A percentile compares a stretch with the other conserved stretches of the same genome.
These are phyloP conservation scores for Drosophila siamana DNA, from an alignment of 2,888 invertebrate genomes.

Conservation along the genomic window DNA sequence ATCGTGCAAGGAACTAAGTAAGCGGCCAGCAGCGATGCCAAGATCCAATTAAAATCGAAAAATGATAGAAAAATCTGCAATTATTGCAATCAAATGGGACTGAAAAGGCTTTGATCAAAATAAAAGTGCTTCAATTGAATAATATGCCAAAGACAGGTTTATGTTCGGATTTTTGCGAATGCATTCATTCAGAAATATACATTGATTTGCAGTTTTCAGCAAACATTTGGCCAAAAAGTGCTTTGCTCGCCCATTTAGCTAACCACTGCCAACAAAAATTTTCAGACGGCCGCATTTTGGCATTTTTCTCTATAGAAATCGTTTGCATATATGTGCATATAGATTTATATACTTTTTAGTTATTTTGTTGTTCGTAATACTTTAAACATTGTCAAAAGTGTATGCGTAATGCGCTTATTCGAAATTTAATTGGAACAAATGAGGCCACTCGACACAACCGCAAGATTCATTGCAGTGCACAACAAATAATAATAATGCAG, in stretches of 20 bases:
- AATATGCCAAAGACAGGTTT: not conserved
- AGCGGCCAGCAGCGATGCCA: slow-evolving; percentile 33
- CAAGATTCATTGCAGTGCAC: slow-evolving; percentile 12
- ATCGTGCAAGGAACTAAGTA: slow-evolving; percentile 78
- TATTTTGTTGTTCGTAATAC: slow-evolving; percentile 1
- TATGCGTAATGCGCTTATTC: slow-evolving; percentile 30
- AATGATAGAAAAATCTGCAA: slow-evolving; percentile 7
- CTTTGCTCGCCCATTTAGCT: slow-evolving; percentile 9
- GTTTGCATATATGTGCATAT: not conserved
- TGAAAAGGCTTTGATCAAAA: slow-evolving; percentile 13
- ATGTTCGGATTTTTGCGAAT: slow-evolving; percentile 2
- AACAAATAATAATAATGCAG: slow-evolving; percentile 22
- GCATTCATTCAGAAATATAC: slow-evolving; percentile 5
- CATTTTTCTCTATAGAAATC: slow-evolving; percentile 14
- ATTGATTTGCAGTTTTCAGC: slow-evolving; percentile 4
- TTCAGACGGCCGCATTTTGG: slow-evolving; percentile 27
- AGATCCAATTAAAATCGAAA: slow-evolving; percentile 20
- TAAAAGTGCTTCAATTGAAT: slow-evolving; percentile 4
- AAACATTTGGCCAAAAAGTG: slow-evolving; percentile 6
- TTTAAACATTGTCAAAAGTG: slow-evolving; percentile 47
- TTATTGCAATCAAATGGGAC: slow-evolving; percentile 15
- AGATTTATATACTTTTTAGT: not conserved
- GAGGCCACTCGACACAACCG: slow-evolving; percentile 3
- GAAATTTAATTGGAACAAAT: slow-evolving; percentile 42
- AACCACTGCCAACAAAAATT: slow-evolving; percentile 53